Evolutionary conservation across 92 coral and sea anemone genomes (phyloP).

Genomic region (Parazoanthus darwini): DNA sequence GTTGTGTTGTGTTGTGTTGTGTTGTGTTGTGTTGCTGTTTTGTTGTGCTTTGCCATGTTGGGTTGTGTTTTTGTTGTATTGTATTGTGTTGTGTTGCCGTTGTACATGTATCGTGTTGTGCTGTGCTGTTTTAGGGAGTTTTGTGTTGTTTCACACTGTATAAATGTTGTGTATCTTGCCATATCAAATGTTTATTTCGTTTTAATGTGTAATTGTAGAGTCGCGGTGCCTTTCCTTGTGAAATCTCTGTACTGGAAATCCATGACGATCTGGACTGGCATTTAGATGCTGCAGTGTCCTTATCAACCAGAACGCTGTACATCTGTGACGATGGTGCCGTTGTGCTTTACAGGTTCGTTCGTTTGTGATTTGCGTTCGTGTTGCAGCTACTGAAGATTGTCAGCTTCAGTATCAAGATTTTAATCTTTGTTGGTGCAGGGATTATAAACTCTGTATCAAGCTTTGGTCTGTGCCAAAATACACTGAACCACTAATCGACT

Average conservation of each 20-base stretch:
- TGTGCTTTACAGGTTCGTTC: constrained; percentile 76
- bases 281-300: constrained; percentile 47
- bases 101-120: too few species aligned
- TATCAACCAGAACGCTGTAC: constrained; percentile 75
- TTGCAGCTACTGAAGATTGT: background rate
- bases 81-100: too few species aligned
- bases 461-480: too few species aligned
- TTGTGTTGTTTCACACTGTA: too few species aligned
- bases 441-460: too few species aligned
- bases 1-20: too few species aligned
- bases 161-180: background rate
- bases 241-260: constrained; percentile 72
- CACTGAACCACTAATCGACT: too few species aligned
- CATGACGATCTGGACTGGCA: constrained; percentile 84
- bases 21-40: too few species aligned
- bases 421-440: background rate
- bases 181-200: background rate
- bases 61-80: too few species aligned
- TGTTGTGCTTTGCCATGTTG: too few species aligned
- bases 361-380: background rate
- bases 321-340: constrained; percentile 90
- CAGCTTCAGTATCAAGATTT: background rate
- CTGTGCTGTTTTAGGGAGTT: too few species aligned
- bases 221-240: constrained; percentile 90
- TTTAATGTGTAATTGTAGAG: constrained; percentile 55